Percentiles rank a stretch among this genome's conserved stretches.
phyloP scores from a whole-genome alignment of 2,888 invertebrate species.

The Dorcus hopei region DNA sequence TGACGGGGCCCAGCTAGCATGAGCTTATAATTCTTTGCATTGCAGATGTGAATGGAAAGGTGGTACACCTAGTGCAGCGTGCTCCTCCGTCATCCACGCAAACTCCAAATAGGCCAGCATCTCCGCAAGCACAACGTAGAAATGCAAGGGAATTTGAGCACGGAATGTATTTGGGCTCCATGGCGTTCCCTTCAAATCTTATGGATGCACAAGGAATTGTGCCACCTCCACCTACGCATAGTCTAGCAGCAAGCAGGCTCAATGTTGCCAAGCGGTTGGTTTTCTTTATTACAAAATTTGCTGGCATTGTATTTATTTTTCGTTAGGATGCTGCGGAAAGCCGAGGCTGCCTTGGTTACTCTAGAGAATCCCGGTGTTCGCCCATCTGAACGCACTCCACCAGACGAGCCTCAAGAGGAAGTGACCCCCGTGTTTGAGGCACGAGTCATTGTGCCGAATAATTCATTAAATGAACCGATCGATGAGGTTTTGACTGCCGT shows the following conservation, averaged over 20 bases:
- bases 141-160: conserved; percentile 44
- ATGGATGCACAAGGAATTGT: conserved; percentile 49
- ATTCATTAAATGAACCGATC: conserved; percentile 33
- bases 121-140: conserved; percentile 34
- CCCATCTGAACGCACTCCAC: conserved; percentile 33
- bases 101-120: conserved; percentile 30
- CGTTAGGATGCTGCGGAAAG: conserved; percentile 50
- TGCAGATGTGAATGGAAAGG: conserved; percentile 84
- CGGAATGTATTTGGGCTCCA: conserved; percentile 58
- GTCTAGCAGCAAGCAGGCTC: conserved; percentile 53
- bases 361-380: conserved; percentile 48
- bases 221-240: conserved; percentile 52
- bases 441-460: conserved; percentile 43
- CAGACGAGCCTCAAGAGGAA: conserved; percentile 45
- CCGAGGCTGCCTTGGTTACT: conserved; percentile 48
- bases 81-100: conserved; percentile 63
- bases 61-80: conserved; percentile 87
- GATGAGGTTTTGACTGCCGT: conserved; percentile 43
- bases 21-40: too few species aligned
- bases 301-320: conserved; percentile 1
- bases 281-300: not conserved
- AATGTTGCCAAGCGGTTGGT: conserved; percentile 48
- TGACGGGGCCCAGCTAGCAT: not conserved
- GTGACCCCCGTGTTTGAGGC: conserved; percentile 49
- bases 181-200: conserved; percentile 55